Conservation (phyloP, 2,797 vertebrate genomes). For the Threskiornis aethiopicus region DNA sequence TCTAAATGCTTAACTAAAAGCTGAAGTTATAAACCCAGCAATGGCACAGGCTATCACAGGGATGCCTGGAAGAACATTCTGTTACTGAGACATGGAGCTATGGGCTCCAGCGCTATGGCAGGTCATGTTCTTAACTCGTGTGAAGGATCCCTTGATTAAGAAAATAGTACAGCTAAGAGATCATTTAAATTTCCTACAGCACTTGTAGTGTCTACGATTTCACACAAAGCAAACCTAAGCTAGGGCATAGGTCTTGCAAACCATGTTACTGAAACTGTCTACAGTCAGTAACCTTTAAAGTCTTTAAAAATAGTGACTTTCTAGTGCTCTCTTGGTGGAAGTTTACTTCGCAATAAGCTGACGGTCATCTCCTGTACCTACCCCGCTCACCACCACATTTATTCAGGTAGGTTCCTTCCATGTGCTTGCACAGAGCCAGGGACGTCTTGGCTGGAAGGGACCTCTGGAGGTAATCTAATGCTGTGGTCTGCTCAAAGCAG, state of each 20-base stretch:
- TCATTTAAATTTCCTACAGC: neutral
- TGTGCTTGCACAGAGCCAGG: neutral
- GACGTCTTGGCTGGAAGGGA: accelerated
- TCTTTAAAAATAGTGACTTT: neutral
- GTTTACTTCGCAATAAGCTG: neutral
- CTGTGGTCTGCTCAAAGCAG: neutral
- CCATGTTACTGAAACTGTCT: neutral
- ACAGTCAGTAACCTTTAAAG: neutral
- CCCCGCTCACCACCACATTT: neutral
- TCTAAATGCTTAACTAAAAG: neutral
- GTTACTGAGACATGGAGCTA: neutral
- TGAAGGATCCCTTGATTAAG: neutral
- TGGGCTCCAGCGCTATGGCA: neutral
- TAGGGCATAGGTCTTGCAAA: neutral
- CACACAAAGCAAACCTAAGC: neutral
- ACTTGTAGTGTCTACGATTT: neutral
- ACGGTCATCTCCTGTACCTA: neutral
- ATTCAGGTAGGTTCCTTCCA: accelerated
- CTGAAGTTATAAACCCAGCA: neutral
- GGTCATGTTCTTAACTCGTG: neutral
- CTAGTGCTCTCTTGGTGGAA: neutral
- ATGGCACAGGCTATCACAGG: neutral
- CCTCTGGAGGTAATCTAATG: neutral
- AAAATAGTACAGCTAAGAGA: neutral
- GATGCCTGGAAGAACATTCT: neutral